Base-by-base conservation (phyloP, 2,888 invertebrate genomes). In the Drosophila dives region DNA sequence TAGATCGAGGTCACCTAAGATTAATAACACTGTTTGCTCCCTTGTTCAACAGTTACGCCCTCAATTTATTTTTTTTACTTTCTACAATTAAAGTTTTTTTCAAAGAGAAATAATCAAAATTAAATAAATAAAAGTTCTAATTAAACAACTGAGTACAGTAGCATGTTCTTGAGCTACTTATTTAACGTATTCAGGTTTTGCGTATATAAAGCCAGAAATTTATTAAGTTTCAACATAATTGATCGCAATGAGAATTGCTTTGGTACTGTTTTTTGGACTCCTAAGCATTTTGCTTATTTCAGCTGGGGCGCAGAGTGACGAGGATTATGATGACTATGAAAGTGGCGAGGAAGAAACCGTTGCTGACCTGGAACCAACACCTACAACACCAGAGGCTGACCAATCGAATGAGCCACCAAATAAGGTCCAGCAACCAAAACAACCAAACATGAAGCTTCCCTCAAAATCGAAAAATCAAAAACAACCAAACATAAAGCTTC, bases 121-220 rank as follows among this genome's bases (percentile, higher is more conserved):
- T 32, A 29, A 51, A 38, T n/a, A 58, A 65, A 29, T 33, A 20
- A 32, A 20, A 51, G 32, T 33, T 17, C 29, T 29, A 29, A n/a
- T 34, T 38, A 11, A 55, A 66, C 72, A 72, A 33, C 33, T 72
- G 66, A 49, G 48, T 42, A 72, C 20, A 69, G 10, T 23, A 72
- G n/a, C 15, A 54, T 26, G 54, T 33, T 38, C 12, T 54, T 10
- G 8, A 42, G 12, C 38, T 50, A 17, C 1, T 23, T 7, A 38
- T 20, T 32, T 36, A 5, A n/a, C 4, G 1, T 6, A 12, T 12
- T 38, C 40, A 26, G 10, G 20, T n/a, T 34, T 53, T 20, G 20
- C 10, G 45, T 63, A 70, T 69, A 56, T 54, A 72, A 72, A 11
- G 42, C 26, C 15, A 8, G n/a, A 15, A 33, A 48, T 12, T 20